Conservation (phyloP, 2,797 vertebrate species). For the Hydrocynus forskahlii region DNA sequence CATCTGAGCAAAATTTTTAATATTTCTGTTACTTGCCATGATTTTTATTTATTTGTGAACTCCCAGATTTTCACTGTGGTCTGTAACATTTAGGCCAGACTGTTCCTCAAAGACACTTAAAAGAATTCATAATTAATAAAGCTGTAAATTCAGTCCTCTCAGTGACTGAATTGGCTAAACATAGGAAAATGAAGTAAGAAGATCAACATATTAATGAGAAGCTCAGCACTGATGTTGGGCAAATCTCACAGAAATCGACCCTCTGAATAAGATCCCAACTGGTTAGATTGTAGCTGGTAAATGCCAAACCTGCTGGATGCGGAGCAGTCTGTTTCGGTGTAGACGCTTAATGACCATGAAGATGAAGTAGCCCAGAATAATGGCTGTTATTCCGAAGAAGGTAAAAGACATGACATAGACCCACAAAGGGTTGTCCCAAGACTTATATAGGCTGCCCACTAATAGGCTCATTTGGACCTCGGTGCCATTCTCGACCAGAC, state of each 20-base stretch:
- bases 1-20: no score
- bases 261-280: constrained; percentile 32
- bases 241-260: constrained; percentile 29
- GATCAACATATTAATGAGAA: background rate
- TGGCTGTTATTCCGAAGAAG: constrained; percentile 89
- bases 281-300: background rate
- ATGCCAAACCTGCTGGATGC: constrained; percentile 60
- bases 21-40: no score
- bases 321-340: constrained; percentile 75
- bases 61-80: no score
- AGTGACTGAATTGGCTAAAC: background rate
- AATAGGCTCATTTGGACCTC: constrained; percentile 82
- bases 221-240: background rate
- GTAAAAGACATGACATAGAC: constrained; percentile 91
- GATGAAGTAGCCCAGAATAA: constrained; percentile 89
- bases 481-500: constrained; percentile 71
- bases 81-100: no score
- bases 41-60: no score
- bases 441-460: constrained; percentile 80
- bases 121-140: background rate
- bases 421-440: constrained; percentile 87
- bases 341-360: constrained; percentile 87
- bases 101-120: no score
- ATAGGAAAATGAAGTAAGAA: background rate
- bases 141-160: background rate